Evolutionary conservation across 2,888 invertebrate genomes (phyloP).

Genomic region (Hipparchia sbordonii): DNA sequence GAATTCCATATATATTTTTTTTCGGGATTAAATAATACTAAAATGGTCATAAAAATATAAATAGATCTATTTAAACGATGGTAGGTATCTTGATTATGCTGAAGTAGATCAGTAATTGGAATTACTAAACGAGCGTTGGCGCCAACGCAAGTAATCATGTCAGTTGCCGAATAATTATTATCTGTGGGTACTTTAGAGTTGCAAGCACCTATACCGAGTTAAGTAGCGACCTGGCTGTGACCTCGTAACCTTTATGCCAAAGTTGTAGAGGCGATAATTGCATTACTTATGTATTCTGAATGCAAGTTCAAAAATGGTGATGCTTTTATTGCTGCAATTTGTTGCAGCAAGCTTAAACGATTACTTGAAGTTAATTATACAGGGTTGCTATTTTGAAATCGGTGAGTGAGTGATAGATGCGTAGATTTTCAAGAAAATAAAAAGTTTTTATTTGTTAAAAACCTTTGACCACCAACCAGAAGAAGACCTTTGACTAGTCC

Average conservation of each 20-base stretch:
- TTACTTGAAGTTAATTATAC: neutral
- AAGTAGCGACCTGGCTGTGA: conserved; percentile 16
- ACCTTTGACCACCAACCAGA: no score
- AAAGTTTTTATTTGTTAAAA: no score
- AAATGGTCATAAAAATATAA: no score
- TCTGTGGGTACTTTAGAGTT: conserved; percentile 5
- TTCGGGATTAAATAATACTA: no score
- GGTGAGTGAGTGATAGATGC: no score
- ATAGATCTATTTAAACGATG: no score
- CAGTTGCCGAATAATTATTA: conserved; percentile 36
- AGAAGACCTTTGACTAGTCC: no score
- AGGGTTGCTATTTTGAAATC: no score
- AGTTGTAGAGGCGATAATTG: conserved; percentile 18
- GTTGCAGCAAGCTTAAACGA: neutral
- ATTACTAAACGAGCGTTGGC: conserved; percentile 42
- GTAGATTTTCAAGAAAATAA: no score
- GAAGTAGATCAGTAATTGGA: conserved; percentile 30
- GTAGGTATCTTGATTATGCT: neutral
- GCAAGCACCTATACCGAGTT: neutral
- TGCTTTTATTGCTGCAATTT: neutral
- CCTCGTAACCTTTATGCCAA: conserved; percentile 34
- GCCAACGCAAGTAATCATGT: conserved; percentile 39
- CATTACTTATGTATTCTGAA: conserved; percentile 6
- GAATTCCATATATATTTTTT: no score
- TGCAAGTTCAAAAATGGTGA: conserved; percentile 7